These are phyloP conservation scores for Microhierax caerulescens DNA, from an alignment of 2,797 vertebrate genomes.

Conservation along the genomic window DNA sequence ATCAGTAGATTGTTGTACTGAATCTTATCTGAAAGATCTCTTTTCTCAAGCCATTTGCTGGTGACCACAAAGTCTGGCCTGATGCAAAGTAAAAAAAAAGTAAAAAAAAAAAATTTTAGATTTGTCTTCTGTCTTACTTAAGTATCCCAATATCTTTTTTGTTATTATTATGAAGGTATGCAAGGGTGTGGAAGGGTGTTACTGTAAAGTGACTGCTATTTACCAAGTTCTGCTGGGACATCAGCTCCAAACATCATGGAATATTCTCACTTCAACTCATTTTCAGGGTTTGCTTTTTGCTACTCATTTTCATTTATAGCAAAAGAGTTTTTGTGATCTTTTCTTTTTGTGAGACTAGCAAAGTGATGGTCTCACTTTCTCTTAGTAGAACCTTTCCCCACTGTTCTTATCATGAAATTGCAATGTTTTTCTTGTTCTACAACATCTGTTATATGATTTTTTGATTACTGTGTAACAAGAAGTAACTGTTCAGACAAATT, in stretches of 20 bases:
- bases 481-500: neutral
- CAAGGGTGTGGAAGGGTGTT: neutral
- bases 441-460: neutral
- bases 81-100: neutral
- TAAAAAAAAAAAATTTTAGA: too few relatives aligned
- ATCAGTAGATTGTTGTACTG: neutral
- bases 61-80: neutral
- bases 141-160: neutral
- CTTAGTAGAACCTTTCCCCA: neutral
- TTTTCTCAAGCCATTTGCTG: neutral
- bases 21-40: neutral
- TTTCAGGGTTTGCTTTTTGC: neutral
- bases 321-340: neutral
- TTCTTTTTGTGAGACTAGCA: neutral
- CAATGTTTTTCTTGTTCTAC: neutral
- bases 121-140: neutral
- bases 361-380: neutral
- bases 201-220: neutral
- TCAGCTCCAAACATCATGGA: neutral
- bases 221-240: neutral
- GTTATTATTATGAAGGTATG: neutral
- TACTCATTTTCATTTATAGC: neutral
- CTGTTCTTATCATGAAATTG: neutral
- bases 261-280: neutral
- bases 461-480: neutral